These are phyloP conservation scores for Mixornis gularis DNA, from an alignment of 2,113 vertebrate genomes.

Conservation along the genomic window DNA sequence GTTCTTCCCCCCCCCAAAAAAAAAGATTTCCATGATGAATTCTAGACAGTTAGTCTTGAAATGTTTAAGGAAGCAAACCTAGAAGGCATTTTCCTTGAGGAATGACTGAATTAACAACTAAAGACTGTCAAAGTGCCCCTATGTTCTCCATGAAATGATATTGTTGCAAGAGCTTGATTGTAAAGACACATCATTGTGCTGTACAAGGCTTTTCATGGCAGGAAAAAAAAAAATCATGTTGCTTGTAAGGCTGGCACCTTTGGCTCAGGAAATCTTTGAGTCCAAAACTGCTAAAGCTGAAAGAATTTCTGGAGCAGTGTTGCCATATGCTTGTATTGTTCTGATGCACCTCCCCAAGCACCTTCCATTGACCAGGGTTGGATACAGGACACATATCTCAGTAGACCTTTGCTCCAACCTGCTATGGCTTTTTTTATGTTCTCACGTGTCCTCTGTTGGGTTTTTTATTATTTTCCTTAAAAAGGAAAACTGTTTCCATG, in stretches of 20 bases:
- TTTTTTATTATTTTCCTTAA: constrained; percentile 23
- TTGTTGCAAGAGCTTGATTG: background rate
- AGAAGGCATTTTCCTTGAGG: background rate
- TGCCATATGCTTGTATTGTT: background rate
- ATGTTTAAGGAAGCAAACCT: constrained; percentile 20
- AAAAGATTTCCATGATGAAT: background rate
- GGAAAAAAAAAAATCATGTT: background rate
- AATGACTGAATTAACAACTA: background rate
- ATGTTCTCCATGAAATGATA: background rate
- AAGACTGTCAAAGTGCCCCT: background rate
- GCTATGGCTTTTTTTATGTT: background rate
- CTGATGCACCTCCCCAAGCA: background rate
- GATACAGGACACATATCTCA: background rate
- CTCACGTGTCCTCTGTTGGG: background rate
- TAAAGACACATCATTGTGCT: background rate
- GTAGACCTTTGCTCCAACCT: constrained; percentile 27
- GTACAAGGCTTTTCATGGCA: background rate
- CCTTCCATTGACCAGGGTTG: background rate
- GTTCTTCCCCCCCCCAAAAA: background rate
- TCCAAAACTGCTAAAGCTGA: background rate
- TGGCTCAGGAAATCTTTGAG: background rate
- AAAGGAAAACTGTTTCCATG: constrained; percentile 22
- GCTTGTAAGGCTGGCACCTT: background rate
- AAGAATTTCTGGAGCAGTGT: background rate
- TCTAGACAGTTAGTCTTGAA: constrained; percentile 8